Evolutionary conservation across 2,797 vertebrate species (phyloP), one percentile per base, ranked within the genome.

Genomic region (Phoxinus dragarum): DNA sequence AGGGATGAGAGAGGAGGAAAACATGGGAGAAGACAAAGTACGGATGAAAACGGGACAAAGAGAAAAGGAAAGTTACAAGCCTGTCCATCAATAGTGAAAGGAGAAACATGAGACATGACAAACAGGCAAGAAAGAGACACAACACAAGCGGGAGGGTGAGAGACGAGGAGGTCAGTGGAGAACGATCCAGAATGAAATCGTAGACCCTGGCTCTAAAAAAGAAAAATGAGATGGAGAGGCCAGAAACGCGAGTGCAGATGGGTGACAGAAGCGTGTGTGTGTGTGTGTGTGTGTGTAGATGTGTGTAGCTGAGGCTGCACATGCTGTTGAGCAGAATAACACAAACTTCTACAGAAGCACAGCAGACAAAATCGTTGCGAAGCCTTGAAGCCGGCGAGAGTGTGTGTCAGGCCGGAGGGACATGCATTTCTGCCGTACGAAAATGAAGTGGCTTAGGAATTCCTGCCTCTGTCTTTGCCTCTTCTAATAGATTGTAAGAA

Each of bases 401-500:
- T 88, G 56, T 34, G 67, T 72, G 27, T 84, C 82, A 88, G 90
- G 86, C 83, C 84, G 59, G 88, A 75, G 81, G 72, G 90, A 87
- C 89, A 82, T 86, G 89, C 90, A 87, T 83, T 89, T 88, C 88
- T 91, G 88, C 71, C 66, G 75, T n/a, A 73, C 72, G 80, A 80
- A 64, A 86, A 72, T 82, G 42, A 80, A 71, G 83, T 69, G 40
- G 79, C 75, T 59, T 66, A 84, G 56, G 27, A 27, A 47, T 64
- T 71, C 59, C 78, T 86, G 54, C 56, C 59, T 85, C 85, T 77
- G 72, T 78, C 80, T 82, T 54, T 77, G 64, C 75, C 56, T 85
- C 56, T 27, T 74, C 87, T 85, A 84, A 49, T 42, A 84, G 56
- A 56, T 84, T 71, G 47, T 47, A 85, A n/a, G 67, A 66, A 86